Evolutionary conservation across 1,140 invertebrate genomes (phyloP), one percentile per base, ranked within the genome.

Genomic region (Microplitis mediator): DNA sequence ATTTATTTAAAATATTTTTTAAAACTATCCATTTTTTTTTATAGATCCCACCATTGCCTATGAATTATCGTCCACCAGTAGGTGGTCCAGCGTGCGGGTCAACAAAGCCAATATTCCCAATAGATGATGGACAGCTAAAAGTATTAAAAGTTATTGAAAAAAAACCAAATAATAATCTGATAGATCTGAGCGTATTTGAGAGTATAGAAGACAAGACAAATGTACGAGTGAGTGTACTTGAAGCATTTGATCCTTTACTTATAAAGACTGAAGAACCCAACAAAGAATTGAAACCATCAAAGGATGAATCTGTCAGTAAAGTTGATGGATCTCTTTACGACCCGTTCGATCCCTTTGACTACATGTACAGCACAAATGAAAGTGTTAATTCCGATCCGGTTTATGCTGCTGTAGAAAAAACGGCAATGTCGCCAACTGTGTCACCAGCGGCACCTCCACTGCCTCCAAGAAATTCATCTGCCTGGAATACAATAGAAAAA

Each of bases 311-410:
- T 2, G 23, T 23, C 1, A 66, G 45, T 23, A 89, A 92, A 72
- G 87, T 89, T 75, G 89, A 88, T 58, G 90, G 90, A 68, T 94
- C 92, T 71, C 92, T 95, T 66, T 95, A 96, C 79, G 93, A 95
- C 77, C 92, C 93, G 71, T 95, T 94, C 81, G 94, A 96, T 86
- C 94, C 94, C 3, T 91, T 95, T 75, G 94, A 96, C 84, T 95
- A 94, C 76, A 90, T 95, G 81, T 94, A 95, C 78, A 90, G 90
- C 74, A 91, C 91, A 83, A 91, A 90, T 63, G 91, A 91, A 78
- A 91, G 92, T 74, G 90, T 91, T 74, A 92, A 91, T 77, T 93
- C 93, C 23, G 91, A 94, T 84, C 92, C 93, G 4, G 89, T 94
- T 61, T 95, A 95, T 83, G 93, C 91, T 16, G 91, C 92, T 1